Evolutionary conservation across 35 echinoderm and acorn worm genomes (phyloP).

Genomic region (Patiria miniata): DNA sequence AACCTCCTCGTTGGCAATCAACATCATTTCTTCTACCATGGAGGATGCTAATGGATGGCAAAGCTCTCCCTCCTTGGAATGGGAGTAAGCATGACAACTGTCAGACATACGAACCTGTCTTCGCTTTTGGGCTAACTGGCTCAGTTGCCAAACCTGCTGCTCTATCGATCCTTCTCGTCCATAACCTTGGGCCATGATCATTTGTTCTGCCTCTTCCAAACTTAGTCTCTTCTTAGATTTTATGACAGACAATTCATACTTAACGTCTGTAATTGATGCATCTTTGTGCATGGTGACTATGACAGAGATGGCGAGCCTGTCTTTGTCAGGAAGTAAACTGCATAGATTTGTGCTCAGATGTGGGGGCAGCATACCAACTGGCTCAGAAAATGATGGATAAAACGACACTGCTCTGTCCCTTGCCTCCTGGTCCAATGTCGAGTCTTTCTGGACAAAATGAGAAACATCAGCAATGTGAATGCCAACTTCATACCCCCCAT

Average conservation of each 20-base stretch:
- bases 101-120: conserved; percentile 38
- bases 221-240: conserved; percentile 31
- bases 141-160: not conserved
- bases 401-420: conserved; percentile 64
- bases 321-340: conserved; percentile 59
- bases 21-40: conserved; percentile 90
- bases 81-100: conserved; percentile 40
- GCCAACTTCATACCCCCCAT: conserved; percentile 54
- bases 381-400: conserved; percentile 49
- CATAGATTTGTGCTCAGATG: conserved; percentile 42
- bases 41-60: conserved; percentile 49
- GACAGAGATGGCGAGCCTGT: conserved; percentile 63
- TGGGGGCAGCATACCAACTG: conserved; percentile 85
- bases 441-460: conserved; percentile 57
- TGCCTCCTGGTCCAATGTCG: conserved; percentile 68
- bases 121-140: conserved; percentile 38
- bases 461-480: conserved; percentile 95
- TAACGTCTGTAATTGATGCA: not conserved
- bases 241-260: conserved; percentile 38
- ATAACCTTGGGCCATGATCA: conserved; percentile 6
- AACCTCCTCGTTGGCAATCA: conserved; percentile 64
- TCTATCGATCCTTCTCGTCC: not conserved
- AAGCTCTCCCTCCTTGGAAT: conserved; percentile 33
- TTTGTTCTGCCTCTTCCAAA: conserved; percentile 55
- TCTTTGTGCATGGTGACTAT: conserved; percentile 54